Evolutionary conservation across 2,113 vertebrate genomes (phyloP).

Genomic region (Ochotona princeps): DNA sequence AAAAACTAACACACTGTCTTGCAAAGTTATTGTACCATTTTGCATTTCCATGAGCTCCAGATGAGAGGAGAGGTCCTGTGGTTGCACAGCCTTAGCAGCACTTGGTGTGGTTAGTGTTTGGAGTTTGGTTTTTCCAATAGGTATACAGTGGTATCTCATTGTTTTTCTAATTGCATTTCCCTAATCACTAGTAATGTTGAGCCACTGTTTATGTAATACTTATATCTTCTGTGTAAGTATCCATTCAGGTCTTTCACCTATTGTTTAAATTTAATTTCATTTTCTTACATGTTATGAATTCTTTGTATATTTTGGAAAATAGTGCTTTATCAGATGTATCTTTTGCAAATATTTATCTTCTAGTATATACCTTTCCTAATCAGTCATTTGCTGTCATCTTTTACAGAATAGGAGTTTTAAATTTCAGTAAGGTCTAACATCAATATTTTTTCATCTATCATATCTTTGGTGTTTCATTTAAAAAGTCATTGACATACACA

Average conservation of each 20-base stretch:
- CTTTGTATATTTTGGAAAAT: conserved; percentile 14
- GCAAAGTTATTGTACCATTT: not conserved
- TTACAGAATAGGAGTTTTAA: conserved; percentile 21
- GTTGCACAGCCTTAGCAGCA: not conserved
- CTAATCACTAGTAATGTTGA: not conserved
- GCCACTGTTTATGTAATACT: conserved; percentile 7
- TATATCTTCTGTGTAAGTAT: conserved; percentile 44
- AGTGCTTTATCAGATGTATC: not conserved
- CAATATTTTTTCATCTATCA: conserved; percentile 3
- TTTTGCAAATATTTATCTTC: conserved; percentile 42
- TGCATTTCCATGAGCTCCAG: not conserved
- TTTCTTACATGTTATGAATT: conserved; percentile 34
- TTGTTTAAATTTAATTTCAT: not conserved
- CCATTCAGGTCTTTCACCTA: not conserved
- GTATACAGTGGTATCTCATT: not conserved
- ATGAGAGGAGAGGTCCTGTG: not conserved
- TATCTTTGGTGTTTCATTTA: not conserved
- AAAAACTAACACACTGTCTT: conserved; percentile 11
- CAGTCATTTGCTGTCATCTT: not conserved
- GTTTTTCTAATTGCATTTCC: conserved; percentile 17
- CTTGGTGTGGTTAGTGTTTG: not conserved
- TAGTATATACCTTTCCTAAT: conserved; percentile 3
- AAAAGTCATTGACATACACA: not conserved
- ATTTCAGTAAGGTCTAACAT: conserved; percentile 30
- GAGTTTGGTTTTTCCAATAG: not conserved